Conservation (phyloP, 1,140 invertebrate species). For the Holcopasites calliopsidis region DNA sequence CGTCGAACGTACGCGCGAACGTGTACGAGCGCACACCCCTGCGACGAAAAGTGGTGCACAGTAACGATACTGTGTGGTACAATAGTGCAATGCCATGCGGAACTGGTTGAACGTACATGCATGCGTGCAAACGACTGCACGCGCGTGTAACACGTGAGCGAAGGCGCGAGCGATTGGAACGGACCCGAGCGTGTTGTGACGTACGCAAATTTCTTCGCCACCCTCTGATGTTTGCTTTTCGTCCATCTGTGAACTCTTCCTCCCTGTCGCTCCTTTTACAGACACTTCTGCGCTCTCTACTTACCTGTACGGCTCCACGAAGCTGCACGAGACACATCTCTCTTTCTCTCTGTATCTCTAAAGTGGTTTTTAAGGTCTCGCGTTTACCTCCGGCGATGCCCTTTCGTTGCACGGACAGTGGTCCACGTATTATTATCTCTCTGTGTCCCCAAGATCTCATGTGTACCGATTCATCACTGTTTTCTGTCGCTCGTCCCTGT, state of each 20-base stretch:
- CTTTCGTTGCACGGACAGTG: slow-evolving; percentile 5
- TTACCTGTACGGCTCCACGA: slow-evolving; percentile 17
- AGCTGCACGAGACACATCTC: slow-evolving; percentile 25
- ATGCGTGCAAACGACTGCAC: background rate
- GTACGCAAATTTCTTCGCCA: background rate
- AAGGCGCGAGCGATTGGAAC: background rate
- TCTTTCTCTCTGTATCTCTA: slow-evolving; percentile 35
- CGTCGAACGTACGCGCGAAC: slow-evolving; percentile 8
- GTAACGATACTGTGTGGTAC: too few relatives aligned
- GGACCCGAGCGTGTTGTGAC: background rate
- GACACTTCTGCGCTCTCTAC: slow-evolving; percentile 7
- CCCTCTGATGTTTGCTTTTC: background rate
- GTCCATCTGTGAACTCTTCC: background rate
- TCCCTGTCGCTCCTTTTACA: background rate
- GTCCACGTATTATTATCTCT: slow-evolving; percentile 47
- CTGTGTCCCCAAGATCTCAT: slow-evolving; percentile 19
- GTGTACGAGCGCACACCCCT: background rate
- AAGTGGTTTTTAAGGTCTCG: slow-evolving; percentile 20
- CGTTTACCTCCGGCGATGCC: slow-evolving; percentile 5
- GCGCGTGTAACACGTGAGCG: background rate
- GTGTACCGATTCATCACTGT: slow-evolving; percentile 2
- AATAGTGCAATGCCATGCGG: too few relatives aligned
- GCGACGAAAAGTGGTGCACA: too few relatives aligned
- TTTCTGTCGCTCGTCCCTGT: background rate
- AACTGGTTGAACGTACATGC: too few relatives aligned